Base-by-base conservation (phyloP, 2,113 vertebrate species). In the Heterochromis multidens region DNA sequence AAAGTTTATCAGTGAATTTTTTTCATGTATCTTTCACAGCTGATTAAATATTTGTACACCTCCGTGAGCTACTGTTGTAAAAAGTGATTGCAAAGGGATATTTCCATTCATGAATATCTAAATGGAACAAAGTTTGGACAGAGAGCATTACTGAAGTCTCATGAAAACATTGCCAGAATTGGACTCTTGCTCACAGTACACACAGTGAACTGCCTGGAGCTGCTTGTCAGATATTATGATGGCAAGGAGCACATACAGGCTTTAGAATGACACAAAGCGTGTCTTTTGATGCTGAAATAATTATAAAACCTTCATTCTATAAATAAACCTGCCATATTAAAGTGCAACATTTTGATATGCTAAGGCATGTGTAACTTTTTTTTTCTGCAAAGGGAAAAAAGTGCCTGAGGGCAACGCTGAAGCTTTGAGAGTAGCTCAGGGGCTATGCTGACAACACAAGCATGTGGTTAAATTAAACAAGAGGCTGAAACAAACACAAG, bases 241-340 rank as follows among this genome's bases (percentile, higher is more conserved):
- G 78, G 77, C 25, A 31, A 80, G 89, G 23, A 54, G 77, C 49
- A 76, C 79, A 56, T 52, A 78, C 62, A 23, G 62, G 58, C 80
- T 89, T 79, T 67, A 90, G 52, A 72, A 84, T 86, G 77, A 76
- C 81, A 57, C 77, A 72, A 80, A 46, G 67, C 11, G 27, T 84
- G 79, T 79, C 76, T 83, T 93, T 84, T 94, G 80, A 91, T 92
- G 78, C 77, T 67, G 80, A 93, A 93, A 91, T 91, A 88, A 94
- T 91, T 85, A 80, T 70, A 90, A 88, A 91, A 82, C 56, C 37
- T 82, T 61, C 49, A 2, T 74, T 80, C 87, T 83, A 87, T 85
- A 89, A 92, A 93, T 93, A 93, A 84, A 83, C 59, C 80, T 87
- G 81, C 84, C 81, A 77, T 74, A 78, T 84, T 82, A 67, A 87